Conservation (phyloP, 2,888 invertebrate genomes). For the Zelleria hepariella region DNA sequence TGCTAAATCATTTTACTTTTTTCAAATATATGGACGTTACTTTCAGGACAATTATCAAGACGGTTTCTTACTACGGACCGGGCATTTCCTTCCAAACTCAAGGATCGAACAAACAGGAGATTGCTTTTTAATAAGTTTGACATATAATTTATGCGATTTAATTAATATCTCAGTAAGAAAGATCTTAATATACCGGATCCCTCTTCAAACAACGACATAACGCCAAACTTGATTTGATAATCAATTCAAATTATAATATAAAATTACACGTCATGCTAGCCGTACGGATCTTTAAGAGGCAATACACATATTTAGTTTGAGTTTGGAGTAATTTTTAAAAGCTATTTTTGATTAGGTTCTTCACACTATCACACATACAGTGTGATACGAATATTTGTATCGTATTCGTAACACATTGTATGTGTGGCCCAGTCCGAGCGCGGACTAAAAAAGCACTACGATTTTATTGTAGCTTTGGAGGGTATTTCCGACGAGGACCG, state of each 20-base stretch:
- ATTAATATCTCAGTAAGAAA: too few relatives aligned
- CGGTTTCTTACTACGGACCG: slow-evolving; percentile 49
- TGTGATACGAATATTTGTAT: background rate
- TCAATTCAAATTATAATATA: too few relatives aligned
- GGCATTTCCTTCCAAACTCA: slow-evolving; percentile 9
- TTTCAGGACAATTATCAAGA: slow-evolving; percentile 63
- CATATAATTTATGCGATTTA: too few relatives aligned
- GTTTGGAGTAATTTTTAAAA: background rate
- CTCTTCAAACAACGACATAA: background rate
- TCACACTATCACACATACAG: background rate
- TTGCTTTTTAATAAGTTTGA: too few relatives aligned
- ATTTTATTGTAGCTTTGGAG: slow-evolving; percentile 60
- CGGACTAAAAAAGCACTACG: slow-evolving; percentile 50
- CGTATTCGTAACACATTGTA: background rate
- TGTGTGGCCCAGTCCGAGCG: slow-evolving; percentile 32
- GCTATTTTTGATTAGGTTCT: background rate
- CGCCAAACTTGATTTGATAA: background rate
- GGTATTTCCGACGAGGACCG: slow-evolving; percentile 60
- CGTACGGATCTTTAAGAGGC: background rate
- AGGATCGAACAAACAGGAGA: too few relatives aligned
- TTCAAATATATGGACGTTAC: slow-evolving; percentile 67
- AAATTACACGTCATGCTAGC: background rate
- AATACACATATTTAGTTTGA: background rate
- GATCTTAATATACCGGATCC: background rate
- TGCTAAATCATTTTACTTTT: slow-evolving; percentile 50